These are phyloP conservation scores for Aleiodes testaceus DNA, from an alignment of 2,888 invertebrate species.

Conservation along the genomic window DNA sequence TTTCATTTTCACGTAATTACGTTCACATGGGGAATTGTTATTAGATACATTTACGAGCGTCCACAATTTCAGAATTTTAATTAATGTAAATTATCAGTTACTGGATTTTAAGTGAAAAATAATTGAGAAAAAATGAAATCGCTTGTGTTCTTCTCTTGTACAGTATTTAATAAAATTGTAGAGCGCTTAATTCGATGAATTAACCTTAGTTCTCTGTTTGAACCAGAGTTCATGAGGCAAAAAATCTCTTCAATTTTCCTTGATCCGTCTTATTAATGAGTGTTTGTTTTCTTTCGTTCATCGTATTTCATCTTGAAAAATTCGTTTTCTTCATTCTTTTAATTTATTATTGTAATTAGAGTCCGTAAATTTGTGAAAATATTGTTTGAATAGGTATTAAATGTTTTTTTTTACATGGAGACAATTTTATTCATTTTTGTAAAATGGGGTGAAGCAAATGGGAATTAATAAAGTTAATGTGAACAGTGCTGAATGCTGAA, in stretches of 20 bases:
- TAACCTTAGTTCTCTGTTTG: slow-evolving; percentile 66
- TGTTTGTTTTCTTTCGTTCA: slow-evolving; percentile 68
- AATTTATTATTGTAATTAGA: too few species aligned
- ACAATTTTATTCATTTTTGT: neutral
- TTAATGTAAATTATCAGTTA: too few species aligned
- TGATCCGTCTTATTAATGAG: slow-evolving; percentile 70
- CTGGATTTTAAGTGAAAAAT: neutral
- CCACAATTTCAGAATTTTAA: too few species aligned
- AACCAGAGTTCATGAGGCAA: slow-evolving; percentile 56
- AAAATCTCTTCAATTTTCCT: slow-evolving; percentile 71
- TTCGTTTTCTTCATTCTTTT: too few species aligned
- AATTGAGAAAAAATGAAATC: neutral
- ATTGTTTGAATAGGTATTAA: too few species aligned
- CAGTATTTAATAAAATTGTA: slow-evolving; percentile 69
- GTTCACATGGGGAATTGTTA: too few species aligned
- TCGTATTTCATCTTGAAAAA: too few species aligned
- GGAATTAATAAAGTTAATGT: neutral
- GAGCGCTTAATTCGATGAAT: slow-evolving; percentile 69
- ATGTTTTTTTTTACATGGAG: neutral
- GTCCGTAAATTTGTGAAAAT: too few species aligned
- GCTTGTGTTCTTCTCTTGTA: slow-evolving; percentile 52
- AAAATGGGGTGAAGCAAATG: too few species aligned
- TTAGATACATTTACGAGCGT: too few species aligned
- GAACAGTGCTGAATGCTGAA: neutral
- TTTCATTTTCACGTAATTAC: too few species aligned